Percentiles rank a stretch among this genome's conserved stretches.
These are phyloP conservation scores for Eristalis intricaria DNA, from an alignment of 2,888 invertebrate species.

Conservation along the genomic window DNA sequence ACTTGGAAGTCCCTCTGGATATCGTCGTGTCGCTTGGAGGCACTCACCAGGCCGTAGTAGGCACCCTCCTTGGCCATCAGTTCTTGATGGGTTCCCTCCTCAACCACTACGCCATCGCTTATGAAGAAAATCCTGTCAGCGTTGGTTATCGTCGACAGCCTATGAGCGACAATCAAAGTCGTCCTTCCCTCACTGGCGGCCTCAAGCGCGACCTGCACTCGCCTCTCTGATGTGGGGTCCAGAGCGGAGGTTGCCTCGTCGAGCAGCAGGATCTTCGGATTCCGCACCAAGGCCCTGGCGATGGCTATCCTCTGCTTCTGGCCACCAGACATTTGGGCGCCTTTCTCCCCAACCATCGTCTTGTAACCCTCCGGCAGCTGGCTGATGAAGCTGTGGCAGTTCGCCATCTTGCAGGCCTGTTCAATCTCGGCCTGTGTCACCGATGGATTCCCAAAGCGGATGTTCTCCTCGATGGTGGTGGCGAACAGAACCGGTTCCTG, in stretches of 20 bases:
- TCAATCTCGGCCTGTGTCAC: conserved; percentile 87
- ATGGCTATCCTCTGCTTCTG: conserved; percentile 94
- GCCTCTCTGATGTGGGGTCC: conserved; percentile 90
- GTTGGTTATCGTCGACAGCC: conserved; percentile 87
- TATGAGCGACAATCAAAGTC: conserved; percentile 89
- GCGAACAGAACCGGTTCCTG: conserved; percentile 94
- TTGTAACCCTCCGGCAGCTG: conserved; percentile 89
- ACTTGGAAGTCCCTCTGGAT: conserved; percentile 65
- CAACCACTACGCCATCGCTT: conserved; percentile 87
- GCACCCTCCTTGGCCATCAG: conserved; percentile 85
- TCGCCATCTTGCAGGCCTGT: conserved; percentile 87
- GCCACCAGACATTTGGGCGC: conserved; percentile 91
- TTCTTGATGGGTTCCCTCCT: conserved; percentile 88
- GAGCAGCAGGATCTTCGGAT: conserved; percentile 88
- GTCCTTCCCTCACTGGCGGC: conserved; percentile 88
- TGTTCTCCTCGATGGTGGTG: conserved; percentile 87
- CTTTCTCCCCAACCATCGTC: conserved; percentile 90
- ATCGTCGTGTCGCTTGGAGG: conserved; percentile 82
- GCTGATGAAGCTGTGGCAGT: conserved; percentile 89
- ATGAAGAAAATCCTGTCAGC: conserved; percentile 88
- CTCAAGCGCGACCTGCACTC: conserved; percentile 91
- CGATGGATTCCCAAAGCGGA: conserved; percentile 87
- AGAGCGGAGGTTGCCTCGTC: conserved; percentile 94
- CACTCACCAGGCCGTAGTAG: conserved; percentile 86
- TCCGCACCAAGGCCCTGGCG: conserved; percentile 89